phyloP scores from a whole-genome alignment of 2,888 invertebrate genomes.

The Machimus atricapillus region DNA sequence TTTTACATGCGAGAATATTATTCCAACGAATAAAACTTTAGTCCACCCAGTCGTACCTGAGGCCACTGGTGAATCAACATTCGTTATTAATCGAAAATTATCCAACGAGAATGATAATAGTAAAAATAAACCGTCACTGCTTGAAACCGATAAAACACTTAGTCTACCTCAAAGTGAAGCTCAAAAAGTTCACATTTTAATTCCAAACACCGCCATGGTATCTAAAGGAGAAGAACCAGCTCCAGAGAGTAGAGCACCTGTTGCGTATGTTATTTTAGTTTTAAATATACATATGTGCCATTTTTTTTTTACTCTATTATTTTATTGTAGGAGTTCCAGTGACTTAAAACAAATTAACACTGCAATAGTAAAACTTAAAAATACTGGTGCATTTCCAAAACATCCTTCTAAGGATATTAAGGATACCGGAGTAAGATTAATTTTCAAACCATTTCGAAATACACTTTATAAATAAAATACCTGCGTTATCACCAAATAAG shows the following conservation, averaged over 20 bases:
- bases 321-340: not conserved
- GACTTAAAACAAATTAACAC: not conserved
- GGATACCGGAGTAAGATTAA: not conserved
- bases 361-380: not conserved
- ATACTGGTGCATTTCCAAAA: not conserved
- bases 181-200: not conserved
- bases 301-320: not conserved
- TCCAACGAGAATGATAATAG: not conserved
- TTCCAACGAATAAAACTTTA: not conserved
- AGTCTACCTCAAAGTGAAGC: not conserved
- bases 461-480: not conserved
- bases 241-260: not conserved
- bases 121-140: not conserved
- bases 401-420: not conserved
- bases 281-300: not conserved
- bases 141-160: not conserved
- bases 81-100: not conserved
- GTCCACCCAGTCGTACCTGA: not conserved
- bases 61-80: not conserved
- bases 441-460: not conserved
- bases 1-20: not conserved
- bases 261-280: not conserved
- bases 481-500: not conserved
- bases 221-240: not conserved
- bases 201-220: not conserved